Conservation (phyloP, 2,113 vertebrate genomes). For the Dipodomys ordii region DNA sequence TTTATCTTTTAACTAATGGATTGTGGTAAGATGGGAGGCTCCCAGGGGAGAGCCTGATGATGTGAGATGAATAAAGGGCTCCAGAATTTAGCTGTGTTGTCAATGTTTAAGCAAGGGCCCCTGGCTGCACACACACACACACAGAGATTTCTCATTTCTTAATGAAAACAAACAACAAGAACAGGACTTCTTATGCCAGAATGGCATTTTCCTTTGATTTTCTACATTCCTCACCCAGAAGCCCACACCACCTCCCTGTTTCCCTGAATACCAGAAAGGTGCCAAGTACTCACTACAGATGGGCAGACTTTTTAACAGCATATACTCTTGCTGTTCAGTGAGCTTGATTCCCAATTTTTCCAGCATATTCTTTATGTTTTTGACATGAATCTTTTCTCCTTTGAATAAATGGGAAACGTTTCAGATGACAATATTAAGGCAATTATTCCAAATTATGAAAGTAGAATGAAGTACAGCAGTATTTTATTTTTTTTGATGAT, state of each 20-base stretch:
- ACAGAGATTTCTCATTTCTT: slow-evolving; percentile 29
- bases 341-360: background rate
- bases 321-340: slow-evolving; percentile 44
- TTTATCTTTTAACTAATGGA: background rate
- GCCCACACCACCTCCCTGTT: background rate
- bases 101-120: background rate
- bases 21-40: background rate
- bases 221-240: background rate
- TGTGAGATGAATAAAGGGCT: background rate
- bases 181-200: background rate
- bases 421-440: slow-evolving; percentile 42
- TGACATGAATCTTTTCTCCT: slow-evolving; percentile 42
- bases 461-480: background rate
- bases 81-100: background rate
- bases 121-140: background rate
- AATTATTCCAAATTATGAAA: slow-evolving; percentile 31
- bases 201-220: background rate
- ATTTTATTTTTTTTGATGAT: too few relatives aligned
- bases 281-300: slow-evolving; percentile 21
- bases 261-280: background rate
- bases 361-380: slow-evolving; percentile 13
- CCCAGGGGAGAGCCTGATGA: background rate
- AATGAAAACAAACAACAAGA: slow-evolving; percentile 25
- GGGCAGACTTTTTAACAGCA: slow-evolving; percentile 42
- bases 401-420: slow-evolving; percentile 44